phyloP scores from a whole-genome alignment of 2,797 vertebrate genomes.

The Gymnoscopelus microlampas region DNA sequence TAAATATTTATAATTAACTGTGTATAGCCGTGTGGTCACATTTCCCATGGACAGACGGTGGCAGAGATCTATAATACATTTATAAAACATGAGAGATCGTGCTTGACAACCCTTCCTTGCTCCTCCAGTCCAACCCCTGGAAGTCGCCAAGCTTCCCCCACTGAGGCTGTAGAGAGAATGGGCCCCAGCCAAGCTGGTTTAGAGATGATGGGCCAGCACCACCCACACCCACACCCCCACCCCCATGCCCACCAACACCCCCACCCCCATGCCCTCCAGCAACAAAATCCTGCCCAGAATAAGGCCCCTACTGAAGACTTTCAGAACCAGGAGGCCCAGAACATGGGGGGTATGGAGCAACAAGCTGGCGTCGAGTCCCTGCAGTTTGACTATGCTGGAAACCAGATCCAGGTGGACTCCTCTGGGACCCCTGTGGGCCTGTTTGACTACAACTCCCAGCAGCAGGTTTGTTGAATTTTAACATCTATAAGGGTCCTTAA shows the following conservation, averaged over 20 bases:
- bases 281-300: constrained; percentile 85
- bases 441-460: constrained; percentile 97
- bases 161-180: constrained; percentile 94
- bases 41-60: background rate
- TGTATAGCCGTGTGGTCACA: background rate
- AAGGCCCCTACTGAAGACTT: constrained; percentile 92
- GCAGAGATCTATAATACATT: background rate
- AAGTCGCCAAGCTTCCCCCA: constrained; percentile 96
- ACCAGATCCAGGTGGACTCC: constrained; percentile 97
- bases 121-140: constrained; percentile 89
- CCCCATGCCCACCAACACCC: constrained; percentile 12
- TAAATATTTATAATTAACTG: no score
- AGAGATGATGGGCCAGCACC: constrained; percentile 91
- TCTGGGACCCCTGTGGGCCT: constrained; percentile 93
- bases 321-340: constrained; percentile 92
- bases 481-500: constrained; percentile 1
- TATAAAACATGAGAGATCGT: background rate
- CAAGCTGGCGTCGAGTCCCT: constrained; percentile 94
- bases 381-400: constrained; percentile 97
- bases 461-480: constrained; percentile 75
- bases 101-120: background rate
- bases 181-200: constrained; percentile 86
- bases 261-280: constrained; percentile 72
- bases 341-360: constrained; percentile 96
- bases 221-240: constrained; percentile 29